Conservation (phyloP, 2,113 vertebrate species). For the Heloderma charlesbogerti region DNA sequence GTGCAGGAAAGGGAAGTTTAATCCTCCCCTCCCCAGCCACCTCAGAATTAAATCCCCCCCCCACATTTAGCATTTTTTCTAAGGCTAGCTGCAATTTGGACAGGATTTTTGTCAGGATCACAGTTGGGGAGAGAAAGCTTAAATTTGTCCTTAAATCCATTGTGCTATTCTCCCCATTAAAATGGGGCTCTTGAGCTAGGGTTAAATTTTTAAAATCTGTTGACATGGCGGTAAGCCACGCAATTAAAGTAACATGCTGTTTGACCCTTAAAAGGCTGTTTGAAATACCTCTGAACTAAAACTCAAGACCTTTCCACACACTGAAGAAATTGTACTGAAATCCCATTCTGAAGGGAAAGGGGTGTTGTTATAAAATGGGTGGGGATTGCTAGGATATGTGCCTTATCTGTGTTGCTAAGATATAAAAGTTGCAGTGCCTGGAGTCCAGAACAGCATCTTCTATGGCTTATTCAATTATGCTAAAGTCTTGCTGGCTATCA, state of each 20-base stretch:
- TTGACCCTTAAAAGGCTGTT: not conserved
- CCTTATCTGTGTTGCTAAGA: not conserved
- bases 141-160: not conserved
- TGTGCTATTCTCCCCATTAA: not conserved
- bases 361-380: not conserved
- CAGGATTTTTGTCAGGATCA: not conserved
- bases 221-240: not conserved
- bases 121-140: not conserved
- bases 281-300: not conserved
- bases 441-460: constrained; percentile 10
- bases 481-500: constrained; percentile 44
- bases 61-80: not conserved
- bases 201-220: not conserved
- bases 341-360: not conserved
- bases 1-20: not conserved
- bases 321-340: not conserved
- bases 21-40: not conserved
- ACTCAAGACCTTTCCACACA: not conserved
- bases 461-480: constrained; percentile 40
- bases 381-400: not conserved
- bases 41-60: not conserved
- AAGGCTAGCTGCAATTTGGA: not conserved
- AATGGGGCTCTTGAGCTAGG: not conserved
- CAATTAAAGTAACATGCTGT: not conserved
- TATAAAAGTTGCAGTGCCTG: no score